A percentile compares a stretch with the other conserved stretches of the same genome.
phyloP scores from a whole-genome alignment of 1,140 invertebrate genomes.

The Tyrophagus putrescentiae region DNA sequence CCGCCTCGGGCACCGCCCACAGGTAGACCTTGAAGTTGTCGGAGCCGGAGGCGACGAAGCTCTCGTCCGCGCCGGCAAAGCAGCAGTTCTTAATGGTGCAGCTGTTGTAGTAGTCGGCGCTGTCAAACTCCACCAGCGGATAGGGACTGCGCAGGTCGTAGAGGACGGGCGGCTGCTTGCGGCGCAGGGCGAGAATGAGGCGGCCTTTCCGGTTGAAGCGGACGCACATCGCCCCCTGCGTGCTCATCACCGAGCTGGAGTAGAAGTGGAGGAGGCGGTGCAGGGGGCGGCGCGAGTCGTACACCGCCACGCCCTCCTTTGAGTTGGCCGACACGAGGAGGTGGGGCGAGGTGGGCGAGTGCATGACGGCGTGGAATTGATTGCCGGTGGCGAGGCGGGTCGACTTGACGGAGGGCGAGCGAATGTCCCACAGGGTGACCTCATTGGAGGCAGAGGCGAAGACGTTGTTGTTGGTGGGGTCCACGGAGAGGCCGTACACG shows the following conservation, averaged over 20 bases:
- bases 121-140: constrained; percentile 68
- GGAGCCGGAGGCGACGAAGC: constrained; percentile 75
- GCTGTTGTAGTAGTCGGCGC: constrained; percentile 80
- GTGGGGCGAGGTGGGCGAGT: constrained; percentile 64
- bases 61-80: constrained; percentile 75
- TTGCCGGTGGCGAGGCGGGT: constrained; percentile 49
- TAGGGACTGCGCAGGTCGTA: constrained; percentile 50
- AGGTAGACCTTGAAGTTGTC: constrained; percentile 90
- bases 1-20: constrained; percentile 63
- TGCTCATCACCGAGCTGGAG: constrained; percentile 42
- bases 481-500: constrained; percentile 69
- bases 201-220: constrained; percentile 65
- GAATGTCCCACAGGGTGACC: constrained; percentile 66
- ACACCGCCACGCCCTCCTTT: constrained; percentile 68
- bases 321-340: constrained; percentile 73
- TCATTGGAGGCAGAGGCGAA: constrained; percentile 80
- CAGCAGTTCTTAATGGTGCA: constrained; percentile 93
- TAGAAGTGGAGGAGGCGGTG: constrained; percentile 48
- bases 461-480: constrained; percentile 63
- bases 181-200: constrained; percentile 60
- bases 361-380: constrained; percentile 77
- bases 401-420: constrained; percentile 42
- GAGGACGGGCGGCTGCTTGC: constrained; percentile 64
- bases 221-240: constrained; percentile 74
- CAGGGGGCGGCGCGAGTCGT: constrained; percentile 68